Percentiles rank a stretch among this genome's conserved stretches.
Evolutionary conservation across 2,797 vertebrate species (phyloP).

Genomic region (Lepus townsendii): DNA sequence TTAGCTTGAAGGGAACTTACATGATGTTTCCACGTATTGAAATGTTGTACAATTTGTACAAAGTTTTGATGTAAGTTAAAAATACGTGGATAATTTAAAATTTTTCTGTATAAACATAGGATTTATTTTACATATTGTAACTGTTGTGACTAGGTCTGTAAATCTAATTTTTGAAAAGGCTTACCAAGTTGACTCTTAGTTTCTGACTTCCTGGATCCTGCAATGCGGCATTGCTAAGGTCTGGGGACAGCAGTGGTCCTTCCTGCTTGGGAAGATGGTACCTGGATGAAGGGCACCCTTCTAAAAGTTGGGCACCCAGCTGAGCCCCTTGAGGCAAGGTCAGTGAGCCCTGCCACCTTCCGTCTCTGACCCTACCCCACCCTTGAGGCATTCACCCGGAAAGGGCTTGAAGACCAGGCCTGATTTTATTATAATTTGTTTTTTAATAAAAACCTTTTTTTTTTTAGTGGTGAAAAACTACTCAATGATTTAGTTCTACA

Average conservation of each 20-base stretch:
- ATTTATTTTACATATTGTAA: not conserved
- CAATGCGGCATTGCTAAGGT: conserved; percentile 46
- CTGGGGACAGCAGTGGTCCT: conserved; percentile 51
- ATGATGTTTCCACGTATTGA: too few species aligned
- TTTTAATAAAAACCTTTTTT: conserved; percentile 83
- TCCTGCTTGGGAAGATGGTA: conserved; percentile 65
- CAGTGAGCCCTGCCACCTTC: conserved; percentile 50
- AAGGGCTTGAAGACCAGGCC: conserved; percentile 67
- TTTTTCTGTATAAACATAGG: too few species aligned
- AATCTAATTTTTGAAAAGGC: not conserved
- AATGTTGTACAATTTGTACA: too few species aligned
- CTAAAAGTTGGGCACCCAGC: conserved; percentile 40
- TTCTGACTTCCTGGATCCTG: conserved; percentile 76
- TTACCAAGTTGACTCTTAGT: not conserved
- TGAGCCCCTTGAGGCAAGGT: conserved; percentile 62
- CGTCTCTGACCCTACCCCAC: not conserved
- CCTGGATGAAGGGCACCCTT: conserved; percentile 49
- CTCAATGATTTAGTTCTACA: not conserved
- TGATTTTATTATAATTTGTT: conserved; percentile 80
- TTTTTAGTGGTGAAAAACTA: conserved; percentile 73
- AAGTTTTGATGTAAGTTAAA: too few species aligned
- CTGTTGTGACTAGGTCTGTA: not conserved
- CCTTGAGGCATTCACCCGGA: conserved; percentile 51
- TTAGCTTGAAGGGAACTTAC: too few species aligned
- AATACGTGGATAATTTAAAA: too few species aligned